Percentiles rank a stretch among this genome's conserved stretches.
Evolutionary conservation across 2,888 invertebrate genomes (phyloP).

Genomic region (Gibbula magus): DNA sequence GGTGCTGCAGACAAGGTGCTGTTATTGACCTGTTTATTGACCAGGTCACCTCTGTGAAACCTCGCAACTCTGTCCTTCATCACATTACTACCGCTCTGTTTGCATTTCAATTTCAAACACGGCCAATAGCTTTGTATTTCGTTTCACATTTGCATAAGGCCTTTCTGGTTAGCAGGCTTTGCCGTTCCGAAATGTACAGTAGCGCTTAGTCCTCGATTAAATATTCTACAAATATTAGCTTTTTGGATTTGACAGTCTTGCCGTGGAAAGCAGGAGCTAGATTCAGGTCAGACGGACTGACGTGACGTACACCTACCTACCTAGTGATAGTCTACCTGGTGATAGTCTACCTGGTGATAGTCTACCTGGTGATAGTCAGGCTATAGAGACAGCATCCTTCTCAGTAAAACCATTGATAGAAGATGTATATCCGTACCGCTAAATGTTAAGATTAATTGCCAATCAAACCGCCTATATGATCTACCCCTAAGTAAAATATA

Average conservation of each 20-base stretch:
- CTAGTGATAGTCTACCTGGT: too few species aligned
- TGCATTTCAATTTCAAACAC: constrained; percentile 7
- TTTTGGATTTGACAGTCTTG: constrained; percentile 2
- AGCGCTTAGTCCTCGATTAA: constrained; percentile 9
- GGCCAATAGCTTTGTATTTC: constrained; percentile 1
- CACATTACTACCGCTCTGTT: background rate
- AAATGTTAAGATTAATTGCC: too few species aligned
- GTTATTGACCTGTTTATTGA: background rate
- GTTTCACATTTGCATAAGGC: constrained; percentile 22
- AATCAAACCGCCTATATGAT: too few species aligned
- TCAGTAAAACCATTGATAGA: too few species aligned
- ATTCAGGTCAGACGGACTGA: too few species aligned
- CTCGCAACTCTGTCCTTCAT: background rate
- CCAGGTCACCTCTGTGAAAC: background rate
- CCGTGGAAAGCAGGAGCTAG: too few species aligned
- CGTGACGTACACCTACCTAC: too few species aligned
- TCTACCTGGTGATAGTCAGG: too few species aligned
- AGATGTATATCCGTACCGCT: too few species aligned
- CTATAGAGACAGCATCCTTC: too few species aligned
- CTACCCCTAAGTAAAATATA: too few species aligned
- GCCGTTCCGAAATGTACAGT: background rate
- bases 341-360: too few species aligned
- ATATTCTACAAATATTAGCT: constrained; percentile 17
- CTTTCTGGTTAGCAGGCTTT: background rate
- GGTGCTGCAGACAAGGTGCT: background rate